Percentiles rank a stretch among this genome's conserved stretches.
phyloP scores from a whole-genome alignment of 2,113 vertebrate species.

The Ctenomys sociabilis region DNA sequence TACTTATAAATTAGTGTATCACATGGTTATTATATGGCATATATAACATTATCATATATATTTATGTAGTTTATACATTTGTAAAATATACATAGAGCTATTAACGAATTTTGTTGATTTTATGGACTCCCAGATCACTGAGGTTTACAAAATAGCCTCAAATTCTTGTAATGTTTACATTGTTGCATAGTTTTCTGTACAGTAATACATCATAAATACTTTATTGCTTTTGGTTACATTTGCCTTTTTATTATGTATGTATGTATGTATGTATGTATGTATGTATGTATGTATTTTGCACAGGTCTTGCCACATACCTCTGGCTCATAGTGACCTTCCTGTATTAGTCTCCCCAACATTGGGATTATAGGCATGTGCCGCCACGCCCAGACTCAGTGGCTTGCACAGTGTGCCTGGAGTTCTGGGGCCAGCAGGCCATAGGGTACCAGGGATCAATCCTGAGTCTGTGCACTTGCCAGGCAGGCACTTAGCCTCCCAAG shows the following conservation, averaged over 20 bases:
- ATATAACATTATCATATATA: background rate
- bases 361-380: no score
- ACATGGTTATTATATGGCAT: constrained; percentile 25
- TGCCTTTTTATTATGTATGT: background rate
- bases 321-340: no score
- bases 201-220: constrained; percentile 33
- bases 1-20: constrained; percentile 28
- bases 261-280: no score
- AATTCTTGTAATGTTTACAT: constrained; percentile 30
- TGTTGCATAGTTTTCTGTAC: background rate
- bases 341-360: no score
- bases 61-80: background rate
- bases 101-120: constrained; percentile 21
- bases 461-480: no score
- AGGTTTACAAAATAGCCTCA: constrained; percentile 38
- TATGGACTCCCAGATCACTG: constrained; percentile 7
- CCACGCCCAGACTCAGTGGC: no score
- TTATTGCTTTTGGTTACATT: constrained; percentile 20
- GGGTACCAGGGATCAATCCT: no score
- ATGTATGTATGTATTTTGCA: no score
- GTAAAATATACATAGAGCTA: background rate
- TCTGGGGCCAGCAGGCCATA: no score
- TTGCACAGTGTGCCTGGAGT: no score
- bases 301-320: no score
- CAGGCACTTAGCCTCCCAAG: no score